A percentile compares a stretch with the other conserved stretches of the same genome.
phyloP scores from a whole-genome alignment of 2,797 vertebrate species.

The Sparus aurata region DNA sequence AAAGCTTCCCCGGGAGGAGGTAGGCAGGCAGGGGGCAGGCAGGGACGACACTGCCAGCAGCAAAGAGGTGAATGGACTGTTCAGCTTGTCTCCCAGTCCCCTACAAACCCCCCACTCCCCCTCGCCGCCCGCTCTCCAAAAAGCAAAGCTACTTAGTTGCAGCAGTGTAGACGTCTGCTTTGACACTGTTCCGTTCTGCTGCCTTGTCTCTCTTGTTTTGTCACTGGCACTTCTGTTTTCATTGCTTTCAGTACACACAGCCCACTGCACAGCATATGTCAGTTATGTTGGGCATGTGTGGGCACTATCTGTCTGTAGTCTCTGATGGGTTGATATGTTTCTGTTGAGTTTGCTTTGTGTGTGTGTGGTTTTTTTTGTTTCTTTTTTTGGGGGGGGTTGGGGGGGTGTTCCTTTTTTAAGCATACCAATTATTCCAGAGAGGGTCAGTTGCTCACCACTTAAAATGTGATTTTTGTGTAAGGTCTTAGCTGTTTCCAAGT shows the following conservation, averaged over 20 bases:
- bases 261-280: constrained; percentile 26
- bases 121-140: background rate
- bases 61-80: constrained; percentile 86
- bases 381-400: background rate
- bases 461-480: background rate
- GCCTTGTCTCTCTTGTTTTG: constrained; percentile 38
- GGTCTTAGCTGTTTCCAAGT: background rate
- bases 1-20: constrained; percentile 93
- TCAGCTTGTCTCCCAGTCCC: constrained; percentile 41
- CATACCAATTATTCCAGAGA: constrained; percentile 7
- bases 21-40: constrained; percentile 82
- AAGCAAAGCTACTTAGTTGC: constrained; percentile 30
- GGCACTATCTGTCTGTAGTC: constrained; percentile 21
- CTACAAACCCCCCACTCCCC: background rate
- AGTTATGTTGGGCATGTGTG: constrained; percentile 33
- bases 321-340: constrained; percentile 33
- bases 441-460: constrained; percentile 6
- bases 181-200: constrained; percentile 43
- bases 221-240: constrained; percentile 41
- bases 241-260: constrained; percentile 28
- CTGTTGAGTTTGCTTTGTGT: constrained; percentile 24
- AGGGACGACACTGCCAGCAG: constrained; percentile 80
- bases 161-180: constrained; percentile 42
- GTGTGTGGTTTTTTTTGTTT: background rate
- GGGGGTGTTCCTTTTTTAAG: background rate